These are phyloP conservation scores for Chaetodon trifascialis DNA, from an alignment of 2,113 vertebrate genomes.

Conservation along the genomic window DNA sequence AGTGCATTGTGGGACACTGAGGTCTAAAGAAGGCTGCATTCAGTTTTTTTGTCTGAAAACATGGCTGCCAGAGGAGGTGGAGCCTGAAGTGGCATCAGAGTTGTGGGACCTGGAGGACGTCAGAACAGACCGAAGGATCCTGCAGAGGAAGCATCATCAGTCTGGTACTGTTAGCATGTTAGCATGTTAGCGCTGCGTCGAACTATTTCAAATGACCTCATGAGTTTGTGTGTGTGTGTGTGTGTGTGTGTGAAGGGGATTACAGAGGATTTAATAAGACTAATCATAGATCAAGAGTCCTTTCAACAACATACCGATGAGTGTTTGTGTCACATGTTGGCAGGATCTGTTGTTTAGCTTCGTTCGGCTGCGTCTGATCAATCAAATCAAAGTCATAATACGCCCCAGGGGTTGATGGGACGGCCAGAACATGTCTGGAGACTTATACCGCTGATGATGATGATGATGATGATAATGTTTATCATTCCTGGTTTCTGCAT, in stretches of 20 bases:
- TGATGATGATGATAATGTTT: background rate
- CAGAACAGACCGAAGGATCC: too few species aligned
- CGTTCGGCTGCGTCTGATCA: constrained; percentile 30
- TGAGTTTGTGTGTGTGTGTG: background rate
- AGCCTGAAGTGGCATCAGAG: too few species aligned
- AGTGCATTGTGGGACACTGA: background rate
- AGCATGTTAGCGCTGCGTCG: too few species aligned
- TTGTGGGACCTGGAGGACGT: too few species aligned
- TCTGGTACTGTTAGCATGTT: too few species aligned
- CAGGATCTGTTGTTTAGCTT: constrained; percentile 49
- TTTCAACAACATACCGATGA: constrained; percentile 26
- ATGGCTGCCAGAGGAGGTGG: too few species aligned
- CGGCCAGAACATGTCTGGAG: constrained; percentile 5
- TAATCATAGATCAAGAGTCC: constrained; percentile 33
- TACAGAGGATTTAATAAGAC: constrained; percentile 47
- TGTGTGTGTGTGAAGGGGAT: constrained; percentile 21
- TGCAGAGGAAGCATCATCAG: too few species aligned
- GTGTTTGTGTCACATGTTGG: constrained; percentile 38
- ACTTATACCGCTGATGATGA: background rate
- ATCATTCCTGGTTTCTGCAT: background rate
- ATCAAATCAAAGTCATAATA: constrained; percentile 51
- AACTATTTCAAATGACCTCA: background rate
- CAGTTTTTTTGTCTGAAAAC: too few species aligned
- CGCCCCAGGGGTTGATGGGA: constrained; percentile 22
- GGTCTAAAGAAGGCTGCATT: too few species aligned